phyloP scores from a whole-genome alignment of 2,113 vertebrate species.

The Mandrillus leucophaeus region DNA sequence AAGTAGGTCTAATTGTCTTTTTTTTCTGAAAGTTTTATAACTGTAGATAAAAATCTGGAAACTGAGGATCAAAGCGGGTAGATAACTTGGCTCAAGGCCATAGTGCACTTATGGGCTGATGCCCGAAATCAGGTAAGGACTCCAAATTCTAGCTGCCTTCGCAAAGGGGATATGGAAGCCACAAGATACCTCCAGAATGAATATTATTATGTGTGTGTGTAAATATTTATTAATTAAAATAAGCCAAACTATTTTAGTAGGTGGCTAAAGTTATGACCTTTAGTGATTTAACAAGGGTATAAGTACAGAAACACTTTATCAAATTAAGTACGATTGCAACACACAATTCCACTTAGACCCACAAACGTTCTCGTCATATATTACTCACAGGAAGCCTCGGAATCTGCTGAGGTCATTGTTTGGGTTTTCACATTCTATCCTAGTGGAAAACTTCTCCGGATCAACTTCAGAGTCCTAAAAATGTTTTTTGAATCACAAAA shows the following conservation, averaged over 20 bases:
- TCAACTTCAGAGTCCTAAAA: conserved; percentile 89
- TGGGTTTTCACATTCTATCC: conserved; percentile 95
- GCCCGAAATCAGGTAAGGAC: background rate
- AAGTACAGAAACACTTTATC: background rate
- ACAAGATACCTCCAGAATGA: background rate
- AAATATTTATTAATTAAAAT: background rate
- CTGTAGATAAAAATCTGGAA: background rate
- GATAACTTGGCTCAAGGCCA: background rate
- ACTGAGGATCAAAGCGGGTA: background rate
- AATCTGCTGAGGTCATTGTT: conserved; percentile 93
- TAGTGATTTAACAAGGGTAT: background rate
- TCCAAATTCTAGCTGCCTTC: background rate
- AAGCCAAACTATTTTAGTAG: background rate
- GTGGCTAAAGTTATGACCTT: background rate
- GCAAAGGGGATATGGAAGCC: background rate
- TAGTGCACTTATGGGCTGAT: background rate
- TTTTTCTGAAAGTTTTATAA: too few relatives aligned
- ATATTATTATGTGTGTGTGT: too few relatives aligned
- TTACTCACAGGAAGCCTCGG: conserved; percentile 95
- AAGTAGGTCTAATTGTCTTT: background rate
- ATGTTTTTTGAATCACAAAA: conserved; percentile 48
- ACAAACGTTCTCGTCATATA: background rate
- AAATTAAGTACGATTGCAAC: background rate
- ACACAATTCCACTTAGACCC: background rate
- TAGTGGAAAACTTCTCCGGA: conserved; percentile 90